Base-by-base conservation (phyloP, 2,113 vertebrate species). In the Zosterops hypoxanthus region DNA sequence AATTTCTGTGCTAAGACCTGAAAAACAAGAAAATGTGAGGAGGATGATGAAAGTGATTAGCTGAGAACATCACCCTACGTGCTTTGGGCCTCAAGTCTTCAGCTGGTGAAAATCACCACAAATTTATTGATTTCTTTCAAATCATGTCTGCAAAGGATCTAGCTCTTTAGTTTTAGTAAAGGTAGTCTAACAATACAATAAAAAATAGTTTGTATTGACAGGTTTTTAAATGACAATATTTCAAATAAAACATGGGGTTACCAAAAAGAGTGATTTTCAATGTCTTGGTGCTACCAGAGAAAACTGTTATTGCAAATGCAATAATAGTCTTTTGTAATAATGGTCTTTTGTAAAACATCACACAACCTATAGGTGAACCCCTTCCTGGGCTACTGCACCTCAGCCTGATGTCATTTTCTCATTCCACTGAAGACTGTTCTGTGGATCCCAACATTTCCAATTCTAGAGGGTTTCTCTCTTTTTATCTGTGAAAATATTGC, bases 11-110 rank as follows among this genome's bases (percentile, higher is more conserved):
- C 36, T 80, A 57, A 63, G 24, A 46, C 3, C 19, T 69, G 19
- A 65, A 60, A 69, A 15, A 44, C 1, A 55, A 20, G 25, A 72
- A 82, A 78, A 88, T 42, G 2, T 21, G 22, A 49, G 18, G 2
- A 9, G 13, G 9, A 46, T 50, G 15, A 42, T 23, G 59, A 84
- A 78, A 87, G 25, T 1, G 1, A 42, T 63, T 29, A 65, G 14
- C n/a, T 34, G 21, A 68, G 49, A 80, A 6, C 12, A 39, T 1
- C 2, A 25, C 17, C 29, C 8, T 3, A 17, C 2, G 4, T 47
- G 24, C 59, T 80, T 83, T 83, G 44, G 61, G 50, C 14, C 19
- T 80, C 29, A 63, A 28, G 68, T 55, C 59, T 86, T 88, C 36
- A 65, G 18, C 13, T 63, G 42, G 11, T 1, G 1, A 39, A 95